These are phyloP conservation scores for Margarornis squamiger DNA, from an alignment of 2,797 vertebrate species.

Conservation along the genomic window DNA sequence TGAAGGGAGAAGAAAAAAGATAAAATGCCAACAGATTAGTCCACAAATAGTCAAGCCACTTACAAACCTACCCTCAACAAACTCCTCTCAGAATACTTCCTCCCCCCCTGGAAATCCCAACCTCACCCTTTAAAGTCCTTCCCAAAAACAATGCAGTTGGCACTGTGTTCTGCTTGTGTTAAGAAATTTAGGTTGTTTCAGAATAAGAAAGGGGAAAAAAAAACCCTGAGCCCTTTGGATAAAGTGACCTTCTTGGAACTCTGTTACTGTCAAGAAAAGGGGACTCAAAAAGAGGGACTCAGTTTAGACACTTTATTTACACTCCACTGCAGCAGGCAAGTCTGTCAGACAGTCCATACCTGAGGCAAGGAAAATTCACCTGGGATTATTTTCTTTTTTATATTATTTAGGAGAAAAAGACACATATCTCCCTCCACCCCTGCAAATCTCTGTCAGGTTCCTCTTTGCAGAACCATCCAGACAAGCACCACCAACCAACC, in stretches of 20 bases:
- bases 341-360: neutral
- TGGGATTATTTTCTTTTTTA: neutral
- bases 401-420: neutral
- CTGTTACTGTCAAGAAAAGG: neutral
- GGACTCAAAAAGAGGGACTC: fast-evolving
- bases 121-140: neutral
- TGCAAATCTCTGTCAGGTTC: neutral
- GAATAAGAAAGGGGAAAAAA: neutral
- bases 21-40: neutral
- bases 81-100: neutral
- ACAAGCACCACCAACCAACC: neutral
- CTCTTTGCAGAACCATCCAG: neutral
- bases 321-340: neutral
- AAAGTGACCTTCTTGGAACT: neutral
- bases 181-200: neutral
- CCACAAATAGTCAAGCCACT: neutral
- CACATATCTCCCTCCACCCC: fast-evolving
- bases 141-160: neutral
- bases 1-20: neutral
- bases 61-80: neutral
- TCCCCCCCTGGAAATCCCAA: neutral
- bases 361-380: fast-evolving
- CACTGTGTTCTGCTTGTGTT: neutral
- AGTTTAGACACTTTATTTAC: neutral
- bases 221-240: neutral